Percentiles rank a stretch among this genome's conserved stretches.
These are phyloP conservation scores for Mythimna loreyi DNA, from an alignment of 2,888 invertebrate genomes.

Conservation along the genomic window DNA sequence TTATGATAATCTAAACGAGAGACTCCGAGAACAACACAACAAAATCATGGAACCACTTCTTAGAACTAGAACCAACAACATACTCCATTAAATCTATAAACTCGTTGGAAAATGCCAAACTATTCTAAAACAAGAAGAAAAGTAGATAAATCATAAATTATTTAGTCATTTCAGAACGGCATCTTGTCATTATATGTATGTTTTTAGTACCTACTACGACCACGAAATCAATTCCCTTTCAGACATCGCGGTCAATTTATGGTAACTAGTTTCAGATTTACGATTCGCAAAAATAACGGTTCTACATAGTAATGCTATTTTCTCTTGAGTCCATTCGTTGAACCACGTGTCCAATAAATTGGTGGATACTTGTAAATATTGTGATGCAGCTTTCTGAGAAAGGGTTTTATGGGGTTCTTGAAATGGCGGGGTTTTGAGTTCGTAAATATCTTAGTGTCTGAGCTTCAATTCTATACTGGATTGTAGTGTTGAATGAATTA, in stretches of 20 bases:
- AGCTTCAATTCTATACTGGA: not conserved
- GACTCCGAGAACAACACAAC: not conserved
- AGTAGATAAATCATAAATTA: constrained; percentile 36
- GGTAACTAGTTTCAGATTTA: constrained; percentile 79
- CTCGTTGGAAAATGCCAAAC: constrained; percentile 9
- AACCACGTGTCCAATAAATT: constrained; percentile 32
- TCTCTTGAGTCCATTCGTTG: constrained; percentile 22
- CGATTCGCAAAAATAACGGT: constrained; percentile 71
- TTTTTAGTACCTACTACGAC: constrained; percentile 52
- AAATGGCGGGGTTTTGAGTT: constrained; percentile 2
- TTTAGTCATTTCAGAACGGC: constrained; percentile 22
- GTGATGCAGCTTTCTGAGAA: constrained; percentile 7
- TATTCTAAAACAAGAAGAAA: constrained; percentile 5
- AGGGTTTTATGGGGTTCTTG: constrained; percentile 6
- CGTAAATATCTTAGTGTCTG: not conserved
- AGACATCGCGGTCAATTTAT: constrained; percentile 75
- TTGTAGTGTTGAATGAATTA: not conserved
- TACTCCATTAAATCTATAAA: not conserved
- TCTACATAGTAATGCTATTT: constrained; percentile 45
- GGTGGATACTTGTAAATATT: constrained; percentile 26
- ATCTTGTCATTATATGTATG: constrained; percentile 48
- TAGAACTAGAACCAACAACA: not conserved
- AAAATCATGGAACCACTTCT: not conserved
- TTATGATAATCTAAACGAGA: constrained; percentile 16
- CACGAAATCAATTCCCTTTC: constrained; percentile 73